Evolutionary conservation across 2,888 invertebrate species (phyloP), one percentile per base, ranked within the genome.

Genomic region (Conops quadrifasciatus): DNA sequence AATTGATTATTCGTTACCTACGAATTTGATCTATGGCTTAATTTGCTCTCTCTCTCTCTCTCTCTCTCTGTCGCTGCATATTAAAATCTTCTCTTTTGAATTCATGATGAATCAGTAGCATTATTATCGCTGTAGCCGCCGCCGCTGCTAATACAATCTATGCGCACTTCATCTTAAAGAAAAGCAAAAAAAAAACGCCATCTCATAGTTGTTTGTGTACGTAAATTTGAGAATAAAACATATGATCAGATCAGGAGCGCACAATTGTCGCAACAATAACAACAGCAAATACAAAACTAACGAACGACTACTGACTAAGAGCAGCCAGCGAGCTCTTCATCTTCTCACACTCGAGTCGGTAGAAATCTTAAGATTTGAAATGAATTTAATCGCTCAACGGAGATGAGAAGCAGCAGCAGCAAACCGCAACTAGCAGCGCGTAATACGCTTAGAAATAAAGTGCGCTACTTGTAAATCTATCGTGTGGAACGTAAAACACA

Each of bases 381-480:
- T 51, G 49, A 51, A 68, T 68, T 68, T 68, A 68, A 68, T 62
- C 49, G 51, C 51, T 51, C 24, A 30, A 56, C 56, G 36, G 43
- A 53, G 66, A 66, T 7, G 62, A 62, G 36, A 16, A 62, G 36
- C 45, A 21, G 11, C 62, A 21, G 21, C 21, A 21, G 21, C 49
- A n/a, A n/a, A 1, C 56, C n/a, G 19, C 28, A 15, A 59, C 59
- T n/a, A 28, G 59, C 26, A 28, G 45, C 60, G 21, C 30, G 21
- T n/a, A 67, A 16, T 7, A 62, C 60, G 60, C 49, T 68, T 60
- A 68, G 49, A 47, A 62, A 51, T 51, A 19, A 62, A 62, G 51
- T 36, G 59, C 68, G 49, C 62, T 21, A 30, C 15, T n/a, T 66
- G 21, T 30, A 15, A 43, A 19, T 36, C 36, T 36, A 21, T 45